Percentiles rank a stretch among this genome's conserved stretches.
Conservation (phyloP, 2,797 vertebrate genomes). For the Rhinogobio ventralis region DNA sequence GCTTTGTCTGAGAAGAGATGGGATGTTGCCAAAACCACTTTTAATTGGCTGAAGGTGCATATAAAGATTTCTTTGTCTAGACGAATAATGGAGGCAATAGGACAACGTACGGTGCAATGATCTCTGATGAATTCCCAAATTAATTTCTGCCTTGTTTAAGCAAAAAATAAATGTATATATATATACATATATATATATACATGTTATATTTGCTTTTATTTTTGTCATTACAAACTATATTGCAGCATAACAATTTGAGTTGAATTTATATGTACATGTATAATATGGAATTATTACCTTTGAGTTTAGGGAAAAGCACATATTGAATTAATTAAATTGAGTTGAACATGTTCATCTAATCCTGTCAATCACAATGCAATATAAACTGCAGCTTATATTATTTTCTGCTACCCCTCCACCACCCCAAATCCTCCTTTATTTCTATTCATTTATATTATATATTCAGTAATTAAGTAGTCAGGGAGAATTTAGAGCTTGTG, state of each 20-base stretch:
- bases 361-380: conserved; percentile 42
- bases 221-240: background rate
- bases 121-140: conserved; percentile 14
- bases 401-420: background rate
- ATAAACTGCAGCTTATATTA: background rate
- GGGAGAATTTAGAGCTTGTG: background rate
- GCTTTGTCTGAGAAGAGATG: conserved; percentile 73
- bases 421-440: conserved; percentile 6
- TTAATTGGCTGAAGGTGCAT: conserved; percentile 41
- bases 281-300: conserved; percentile 2
- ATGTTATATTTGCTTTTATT: background rate
- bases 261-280: background rate
- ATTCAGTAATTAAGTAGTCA: background rate
- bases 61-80: conserved; percentile 36
- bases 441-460: background rate
- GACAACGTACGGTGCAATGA: background rate
- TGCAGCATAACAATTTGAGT: background rate
- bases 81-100: conserved; percentile 2
- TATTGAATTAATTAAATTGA: conserved; percentile 10
- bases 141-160: background rate
- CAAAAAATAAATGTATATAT: background rate
- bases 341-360: conserved; percentile 6
- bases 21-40: conserved; percentile 62
- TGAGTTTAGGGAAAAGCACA: conserved; percentile 2
- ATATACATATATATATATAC: background rate